Evolutionary conservation across 2,888 invertebrate genomes (phyloP), one percentile per base, ranked within the genome.

Genomic region (Hirtodrosophila trivittata): DNA sequence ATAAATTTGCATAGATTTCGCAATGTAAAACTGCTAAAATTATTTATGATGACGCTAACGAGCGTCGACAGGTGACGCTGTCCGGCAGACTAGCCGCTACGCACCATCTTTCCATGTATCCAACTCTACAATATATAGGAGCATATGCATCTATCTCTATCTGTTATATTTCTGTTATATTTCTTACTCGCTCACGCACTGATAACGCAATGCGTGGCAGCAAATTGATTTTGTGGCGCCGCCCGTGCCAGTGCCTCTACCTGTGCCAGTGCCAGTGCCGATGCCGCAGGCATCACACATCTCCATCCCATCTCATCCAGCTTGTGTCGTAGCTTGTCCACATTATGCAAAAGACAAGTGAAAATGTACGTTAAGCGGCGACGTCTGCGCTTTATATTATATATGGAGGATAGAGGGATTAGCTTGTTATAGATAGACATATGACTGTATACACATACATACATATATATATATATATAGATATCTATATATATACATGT

Each of bases 11-110:
- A 82, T 82, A 70, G 73, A 62, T 77, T 86, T 86, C 66, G 81
- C 77, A 86, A 82, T 63, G 59, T 55, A 65, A 70, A 75, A 62
- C 80, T 64, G 77, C 65, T 70, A 64, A 84, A 77, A 86, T 86
- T 81, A 87, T 87, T 87, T 87, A 88, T 87, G 85, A 88, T 86
- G 75, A 75, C 78, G 77, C 73, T 81, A 87, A 77, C 87, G 86
- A 77, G 86, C 86, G 88, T 75, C 86, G 88, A 88, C 88, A 88
- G 76, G 76, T 80, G 88, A 76, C 74, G 86, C 78, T 72, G 85
- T 63, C 52, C 45, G 45, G 42, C 56, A 41, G 32, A 41, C 49
- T 54, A 50, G n/a, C 8, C 55, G 37, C 33, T 39, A 50, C 69
- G 63, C 66, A 68, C 72, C 54, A 46, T 65, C 49, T 45, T 30